These are phyloP conservation scores for Mechanitis messenoides DNA, from an alignment of 2,888 invertebrate species.

Conservation along the genomic window DNA sequence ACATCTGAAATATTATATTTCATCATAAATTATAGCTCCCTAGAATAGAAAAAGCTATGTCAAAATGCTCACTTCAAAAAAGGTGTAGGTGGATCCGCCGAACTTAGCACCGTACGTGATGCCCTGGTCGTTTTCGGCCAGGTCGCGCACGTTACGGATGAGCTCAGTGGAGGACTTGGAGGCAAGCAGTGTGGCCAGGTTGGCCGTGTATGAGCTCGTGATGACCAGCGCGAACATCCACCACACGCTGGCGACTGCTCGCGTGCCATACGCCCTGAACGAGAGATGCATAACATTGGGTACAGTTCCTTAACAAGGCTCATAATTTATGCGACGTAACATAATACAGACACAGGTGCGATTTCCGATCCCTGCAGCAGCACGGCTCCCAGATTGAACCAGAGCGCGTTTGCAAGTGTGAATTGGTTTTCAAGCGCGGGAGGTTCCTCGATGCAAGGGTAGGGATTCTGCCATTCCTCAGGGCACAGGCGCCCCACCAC, in stretches of 20 bases:
- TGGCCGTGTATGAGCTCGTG: conserved; percentile 92
- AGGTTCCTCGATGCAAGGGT: conserved; percentile 89
- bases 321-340: neutral
- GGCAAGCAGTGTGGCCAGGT: conserved; percentile 92
- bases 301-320: neutral
- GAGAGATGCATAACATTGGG: neutral
- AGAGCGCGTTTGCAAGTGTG: conserved; percentile 88
- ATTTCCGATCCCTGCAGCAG: conserved; percentile 93
- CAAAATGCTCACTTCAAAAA: conserved; percentile 82
- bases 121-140: conserved; percentile 84
- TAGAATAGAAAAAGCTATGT: neutral
- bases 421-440: conserved; percentile 90
- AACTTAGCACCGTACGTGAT: conserved; percentile 91
- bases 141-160: conserved; percentile 86
- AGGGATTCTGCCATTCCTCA: conserved; percentile 92
- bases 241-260: conserved; percentile 90
- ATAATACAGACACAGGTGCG: conserved; percentile 86
- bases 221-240: conserved; percentile 93
- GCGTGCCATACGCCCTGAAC: conserved; percentile 87
- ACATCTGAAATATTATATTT: conserved; percentile 76
- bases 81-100: conserved; percentile 90
- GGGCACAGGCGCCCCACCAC: conserved; percentile 88
- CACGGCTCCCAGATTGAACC: conserved; percentile 91
- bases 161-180: conserved; percentile 82
- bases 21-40: neutral